A percentile compares a stretch with the other conserved stretches of the same genome.
phyloP scores from a whole-genome alignment of 2,888 invertebrate species.

The Lysandra bellargus region DNA sequence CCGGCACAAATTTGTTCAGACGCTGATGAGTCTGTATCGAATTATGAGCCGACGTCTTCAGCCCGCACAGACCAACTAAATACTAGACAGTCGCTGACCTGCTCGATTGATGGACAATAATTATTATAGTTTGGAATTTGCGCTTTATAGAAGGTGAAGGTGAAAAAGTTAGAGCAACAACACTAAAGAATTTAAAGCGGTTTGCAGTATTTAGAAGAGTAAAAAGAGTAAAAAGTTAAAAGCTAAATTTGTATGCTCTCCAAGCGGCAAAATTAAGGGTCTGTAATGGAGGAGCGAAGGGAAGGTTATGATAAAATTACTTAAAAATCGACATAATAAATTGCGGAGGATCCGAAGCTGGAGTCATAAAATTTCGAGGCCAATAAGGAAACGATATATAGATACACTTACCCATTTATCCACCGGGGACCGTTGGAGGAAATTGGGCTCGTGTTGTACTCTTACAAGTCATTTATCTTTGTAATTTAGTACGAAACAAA shows the following conservation, averaged over 20 bases:
- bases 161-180: background rate
- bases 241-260: background rate
- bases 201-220: background rate
- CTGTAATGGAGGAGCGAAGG: background rate
- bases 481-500: constrained; percentile 30
- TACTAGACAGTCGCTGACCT: constrained; percentile 29
- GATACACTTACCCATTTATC: constrained; percentile 25
- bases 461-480: constrained; percentile 28
- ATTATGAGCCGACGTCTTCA: constrained; percentile 44
- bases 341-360: background rate
- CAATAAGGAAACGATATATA: constrained; percentile 31
- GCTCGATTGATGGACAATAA: background rate
- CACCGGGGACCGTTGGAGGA: constrained; percentile 28
- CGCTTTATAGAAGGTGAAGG: background rate
- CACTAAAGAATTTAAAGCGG: background rate
- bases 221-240: background rate
- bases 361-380: constrained; percentile 1
- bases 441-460: constrained; percentile 20
- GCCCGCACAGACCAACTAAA: constrained; percentile 35
- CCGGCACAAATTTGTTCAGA: constrained; percentile 44
- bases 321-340: constrained; percentile 14
- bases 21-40: constrained; percentile 60
- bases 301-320: background rate
- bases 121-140: background rate
- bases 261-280: background rate